These are phyloP conservation scores for Heliconius himera DNA, from an alignment of 1,140 invertebrate species.

Conservation along the genomic window DNA sequence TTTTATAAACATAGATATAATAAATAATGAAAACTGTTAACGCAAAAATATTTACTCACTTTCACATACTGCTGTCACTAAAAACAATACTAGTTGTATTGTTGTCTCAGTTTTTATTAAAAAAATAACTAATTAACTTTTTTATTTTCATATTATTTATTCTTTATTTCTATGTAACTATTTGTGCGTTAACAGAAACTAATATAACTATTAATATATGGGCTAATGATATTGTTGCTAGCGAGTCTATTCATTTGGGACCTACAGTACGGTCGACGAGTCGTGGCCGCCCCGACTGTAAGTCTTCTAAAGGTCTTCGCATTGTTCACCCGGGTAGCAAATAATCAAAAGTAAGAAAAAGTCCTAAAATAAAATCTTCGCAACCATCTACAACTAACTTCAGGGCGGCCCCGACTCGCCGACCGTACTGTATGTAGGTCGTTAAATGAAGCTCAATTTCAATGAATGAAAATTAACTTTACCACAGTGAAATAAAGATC, in stretches of 20 bases:
- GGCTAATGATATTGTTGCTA: background rate
- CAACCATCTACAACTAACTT: too few relatives aligned
- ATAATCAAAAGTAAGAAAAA: too few relatives aligned
- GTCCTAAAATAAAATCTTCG: too few relatives aligned
- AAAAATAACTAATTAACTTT: background rate
- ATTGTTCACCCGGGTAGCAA: too few relatives aligned
- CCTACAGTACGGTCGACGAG: background rate
- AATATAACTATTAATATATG: background rate
- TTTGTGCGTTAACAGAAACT: background rate
- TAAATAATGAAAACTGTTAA: background rate
- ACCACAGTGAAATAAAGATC: background rate
- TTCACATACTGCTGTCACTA: background rate
- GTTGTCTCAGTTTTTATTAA: background rate
- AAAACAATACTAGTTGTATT: too few relatives aligned
- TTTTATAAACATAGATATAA: background rate
- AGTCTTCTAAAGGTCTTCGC: too few relatives aligned
- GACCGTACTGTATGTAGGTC: background rate
- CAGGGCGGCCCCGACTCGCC: too few relatives aligned
- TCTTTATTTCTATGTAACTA: background rate
- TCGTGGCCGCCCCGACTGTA: too few relatives aligned
- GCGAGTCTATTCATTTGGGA: background rate
- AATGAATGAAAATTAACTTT: conserved; percentile 21
- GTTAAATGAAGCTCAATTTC: background rate
- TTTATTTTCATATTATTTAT: background rate
- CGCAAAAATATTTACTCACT: background rate